A percentile compares a stretch with the other conserved stretches of the same genome.
Conservation (phyloP, 2,113 vertebrate species). For the Halcyon senegalensis region DNA sequence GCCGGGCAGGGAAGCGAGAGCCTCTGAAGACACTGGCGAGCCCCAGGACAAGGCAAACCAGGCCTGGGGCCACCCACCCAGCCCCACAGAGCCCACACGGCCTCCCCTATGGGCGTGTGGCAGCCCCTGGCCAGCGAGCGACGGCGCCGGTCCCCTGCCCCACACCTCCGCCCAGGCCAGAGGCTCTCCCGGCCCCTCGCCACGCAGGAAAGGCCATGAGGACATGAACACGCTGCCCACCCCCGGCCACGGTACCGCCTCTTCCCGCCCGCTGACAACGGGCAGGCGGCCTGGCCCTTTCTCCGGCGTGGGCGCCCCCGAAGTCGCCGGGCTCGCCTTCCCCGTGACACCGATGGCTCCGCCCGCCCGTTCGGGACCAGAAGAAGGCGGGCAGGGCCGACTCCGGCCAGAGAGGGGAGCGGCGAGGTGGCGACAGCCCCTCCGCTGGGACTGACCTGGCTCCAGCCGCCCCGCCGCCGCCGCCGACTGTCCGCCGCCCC, state of each 20-base stretch:
- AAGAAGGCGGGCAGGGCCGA: background rate
- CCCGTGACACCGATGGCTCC: background rate
- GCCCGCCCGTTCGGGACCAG: background rate
- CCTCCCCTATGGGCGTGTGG: background rate
- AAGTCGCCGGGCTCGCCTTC: background rate
- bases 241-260: background rate
- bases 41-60: background rate
- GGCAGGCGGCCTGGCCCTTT: background rate
- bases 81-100: background rate
- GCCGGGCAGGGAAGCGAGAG: background rate
- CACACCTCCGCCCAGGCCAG: background rate
- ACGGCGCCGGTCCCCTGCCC: background rate
- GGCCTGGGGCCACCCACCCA: background rate
- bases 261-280: background rate
- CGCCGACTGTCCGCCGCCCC: background rate
- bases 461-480: background rate
- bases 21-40: background rate
- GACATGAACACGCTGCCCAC: too few species aligned
- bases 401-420: rapidly evolving
- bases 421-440: rapidly evolving
- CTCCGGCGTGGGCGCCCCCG: too few species aligned
- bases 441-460: background rate
- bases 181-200: background rate
- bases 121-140: too few species aligned
- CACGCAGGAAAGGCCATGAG: rapidly evolving